Base-by-base conservation (phyloP, 1,140 invertebrate genomes). In the Riptortus pedestris region DNA sequence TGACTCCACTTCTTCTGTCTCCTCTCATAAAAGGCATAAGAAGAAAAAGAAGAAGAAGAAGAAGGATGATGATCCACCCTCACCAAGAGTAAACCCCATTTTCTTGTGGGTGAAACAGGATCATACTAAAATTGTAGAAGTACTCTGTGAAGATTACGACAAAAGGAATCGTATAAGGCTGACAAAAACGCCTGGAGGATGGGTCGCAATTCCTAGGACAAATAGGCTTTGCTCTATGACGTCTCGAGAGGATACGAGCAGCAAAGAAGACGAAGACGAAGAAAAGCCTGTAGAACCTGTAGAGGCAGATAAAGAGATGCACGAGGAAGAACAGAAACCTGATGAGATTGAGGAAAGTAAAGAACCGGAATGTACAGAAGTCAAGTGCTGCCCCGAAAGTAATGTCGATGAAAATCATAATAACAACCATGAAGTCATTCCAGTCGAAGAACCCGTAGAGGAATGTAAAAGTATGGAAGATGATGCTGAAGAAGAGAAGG, bases 91-190 rank as follows among this genome's bases (percentile, higher is more conserved):
- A 7, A 85, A 85, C 72, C 87, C 88, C 58, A 86, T 90, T 63
- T 90, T 90, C 73, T 78, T 90, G 62, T 89, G 87, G 86, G 85
- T 86, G 45, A 83, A 85, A 69, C 86, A 88, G 73, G 79, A 82
- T 66, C 84, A 88, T 71, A 85, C 85, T 62, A 80, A 79, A 71
- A 88, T 90, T 70, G 81, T 88, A 70, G 85, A 88, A 74, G 87
- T 90, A 67, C 81, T 84, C 72, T 89, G 87, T 76, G 88, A 90
- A 74, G 88, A 90, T 72, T 90, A 90, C 77, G 87, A 90, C 75
- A 84, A 86, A 71, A 77, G 86, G 43, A 90, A 90, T 76, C 82
- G 88, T 14, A 87, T 90, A 65, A 82, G 86, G 66, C 75, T 90
- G 69, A 86, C 85, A 58, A 87, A 88, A 71, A 89, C 87, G 2